A percentile compares a stretch with the other conserved stretches of the same genome.
Conservation (phyloP, 2,797 vertebrate genomes). For the Lacerta bilineata region DNA sequence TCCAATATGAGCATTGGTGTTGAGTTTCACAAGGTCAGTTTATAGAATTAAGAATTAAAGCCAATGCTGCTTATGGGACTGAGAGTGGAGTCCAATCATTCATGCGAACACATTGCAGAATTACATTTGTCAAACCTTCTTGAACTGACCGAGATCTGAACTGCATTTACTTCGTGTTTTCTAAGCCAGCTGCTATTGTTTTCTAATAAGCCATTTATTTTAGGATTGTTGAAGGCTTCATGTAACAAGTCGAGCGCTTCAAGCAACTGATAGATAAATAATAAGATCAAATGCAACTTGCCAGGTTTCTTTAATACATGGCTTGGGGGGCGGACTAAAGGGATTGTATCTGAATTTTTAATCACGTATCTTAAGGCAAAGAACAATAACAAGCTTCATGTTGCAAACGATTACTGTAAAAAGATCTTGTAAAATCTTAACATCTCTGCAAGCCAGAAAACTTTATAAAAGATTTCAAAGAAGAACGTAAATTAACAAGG, state of each 20-base stretch:
- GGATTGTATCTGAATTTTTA: slow-evolving; percentile 5
- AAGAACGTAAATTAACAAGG: slow-evolving; percentile 1
- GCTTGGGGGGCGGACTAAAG: neutral
- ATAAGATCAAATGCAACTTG: slow-evolving; percentile 41
- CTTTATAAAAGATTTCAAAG: slow-evolving; percentile 1
- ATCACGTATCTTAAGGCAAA: slow-evolving; percentile 21
- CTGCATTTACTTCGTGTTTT: slow-evolving; percentile 35
- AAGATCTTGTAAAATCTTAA: neutral
- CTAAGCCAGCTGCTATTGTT: neutral
- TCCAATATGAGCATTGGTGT: slow-evolving; percentile 26
- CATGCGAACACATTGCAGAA: slow-evolving; percentile 9
- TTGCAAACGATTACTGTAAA: neutral
- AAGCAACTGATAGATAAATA: slow-evolving; percentile 1
- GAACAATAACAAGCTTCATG: slow-evolving; percentile 27
- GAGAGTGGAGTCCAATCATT: slow-evolving; percentile 35
- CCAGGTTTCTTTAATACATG: slow-evolving; percentile 42
- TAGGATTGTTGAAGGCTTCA: slow-evolving; percentile 3
- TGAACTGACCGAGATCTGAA: slow-evolving; percentile 62
- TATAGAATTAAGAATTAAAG: slow-evolving; percentile 36
- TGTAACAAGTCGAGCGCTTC: slow-evolving; percentile 21
- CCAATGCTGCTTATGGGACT: slow-evolving; percentile 8
- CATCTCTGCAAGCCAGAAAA: neutral
- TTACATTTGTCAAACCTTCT: slow-evolving; percentile 27
- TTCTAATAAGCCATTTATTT: slow-evolving; percentile 53
- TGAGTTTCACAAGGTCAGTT: slow-evolving; percentile 47